A percentile compares a stretch with the other conserved stretches of the same genome.
Evolutionary conservation across 2,113 vertebrate species (phyloP).

Genomic region (Prochilodus magdalenae): DNA sequence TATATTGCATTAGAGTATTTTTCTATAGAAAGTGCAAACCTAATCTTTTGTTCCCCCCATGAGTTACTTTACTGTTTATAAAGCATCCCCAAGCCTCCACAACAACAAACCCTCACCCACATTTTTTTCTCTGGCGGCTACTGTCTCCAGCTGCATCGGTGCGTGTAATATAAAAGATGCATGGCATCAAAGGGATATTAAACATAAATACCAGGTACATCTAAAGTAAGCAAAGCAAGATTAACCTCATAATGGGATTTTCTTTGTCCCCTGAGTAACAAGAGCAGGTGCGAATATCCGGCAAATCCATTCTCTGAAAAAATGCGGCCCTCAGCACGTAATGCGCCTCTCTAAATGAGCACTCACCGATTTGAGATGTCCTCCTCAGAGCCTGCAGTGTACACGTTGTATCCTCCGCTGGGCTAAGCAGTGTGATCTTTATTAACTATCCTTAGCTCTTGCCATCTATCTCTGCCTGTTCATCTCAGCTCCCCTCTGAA

Average conservation of each 20-base stretch:
- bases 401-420: slow-evolving; percentile 49
- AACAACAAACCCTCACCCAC: neutral
- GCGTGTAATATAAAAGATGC: slow-evolving; percentile 45
- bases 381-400: slow-evolving; percentile 16
- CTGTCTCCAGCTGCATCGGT: slow-evolving; percentile 2
- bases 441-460: slow-evolving; percentile 54
- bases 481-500: slow-evolving; percentile 42
- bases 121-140: neutral
- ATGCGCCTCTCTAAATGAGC: slow-evolving; percentile 47
- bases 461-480: slow-evolving; percentile 56
- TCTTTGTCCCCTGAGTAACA: slow-evolving; percentile 28
- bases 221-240: slow-evolving; percentile 38
- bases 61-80: neutral
- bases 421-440: slow-evolving; percentile 58
- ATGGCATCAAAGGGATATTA: slow-evolving; percentile 39
- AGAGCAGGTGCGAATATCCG: slow-evolving; percentile 40
- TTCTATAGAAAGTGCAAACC: neutral
- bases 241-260: slow-evolving; percentile 46
- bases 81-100: neutral
- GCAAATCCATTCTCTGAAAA: slow-evolving; percentile 3
- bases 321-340: slow-evolving; percentile 28
- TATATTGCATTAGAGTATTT: neutral
- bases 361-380: slow-evolving; percentile 45
- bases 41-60: neutral
- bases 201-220: slow-evolving; percentile 32